These are phyloP conservation scores for Psilanteris sp. DNA, from an alignment of 1,140 invertebrate genomes.

Conservation along the genomic window DNA sequence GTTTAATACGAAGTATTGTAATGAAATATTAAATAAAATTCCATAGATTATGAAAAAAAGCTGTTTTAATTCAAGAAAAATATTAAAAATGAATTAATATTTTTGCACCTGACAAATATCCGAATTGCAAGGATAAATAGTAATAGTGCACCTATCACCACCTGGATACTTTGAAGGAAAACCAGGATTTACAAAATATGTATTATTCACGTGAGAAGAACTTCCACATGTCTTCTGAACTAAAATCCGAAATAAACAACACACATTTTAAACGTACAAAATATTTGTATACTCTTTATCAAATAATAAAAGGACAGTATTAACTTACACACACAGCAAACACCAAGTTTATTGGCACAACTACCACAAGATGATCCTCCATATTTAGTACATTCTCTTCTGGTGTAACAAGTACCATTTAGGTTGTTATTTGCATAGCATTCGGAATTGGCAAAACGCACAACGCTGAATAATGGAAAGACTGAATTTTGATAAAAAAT, in stretches of 20 bases:
- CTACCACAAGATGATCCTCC: slow-evolving; percentile 85
- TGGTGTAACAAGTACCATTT: slow-evolving; percentile 87
- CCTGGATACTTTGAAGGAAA: slow-evolving; percentile 85
- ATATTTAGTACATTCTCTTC: slow-evolving; percentile 85
- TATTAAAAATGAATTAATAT: too few relatives aligned
- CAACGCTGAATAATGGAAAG: slow-evolving; percentile 86
- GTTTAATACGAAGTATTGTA: too few relatives aligned
- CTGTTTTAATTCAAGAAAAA: too few relatives aligned
- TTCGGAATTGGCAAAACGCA: slow-evolving; percentile 85
- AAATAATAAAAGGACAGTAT: too few relatives aligned
- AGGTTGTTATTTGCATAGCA: slow-evolving; percentile 84
- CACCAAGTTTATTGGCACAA: slow-evolving; percentile 85
- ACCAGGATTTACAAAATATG: slow-evolving; percentile 88
- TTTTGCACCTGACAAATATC: slow-evolving; percentile 90
- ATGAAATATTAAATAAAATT: too few relatives aligned
- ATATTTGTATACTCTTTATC: too few relatives aligned
- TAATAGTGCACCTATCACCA: slow-evolving; percentile 85
- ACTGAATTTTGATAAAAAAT: slow-evolving; percentile 72
- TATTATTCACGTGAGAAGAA: slow-evolving; percentile 87
- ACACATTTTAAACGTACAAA: too few relatives aligned
- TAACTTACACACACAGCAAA: slow-evolving; percentile 89
- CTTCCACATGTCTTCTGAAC: slow-evolving; percentile 85
- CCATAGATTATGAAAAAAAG: too few relatives aligned
- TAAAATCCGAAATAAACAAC: slow-evolving; percentile 70
- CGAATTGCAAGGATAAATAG: slow-evolving; percentile 84